Evolutionary conservation across 2,797 vertebrate species (phyloP), one percentile per base, ranked within the genome.

Genomic region (Rhadinocentrus ornatus): DNA sequence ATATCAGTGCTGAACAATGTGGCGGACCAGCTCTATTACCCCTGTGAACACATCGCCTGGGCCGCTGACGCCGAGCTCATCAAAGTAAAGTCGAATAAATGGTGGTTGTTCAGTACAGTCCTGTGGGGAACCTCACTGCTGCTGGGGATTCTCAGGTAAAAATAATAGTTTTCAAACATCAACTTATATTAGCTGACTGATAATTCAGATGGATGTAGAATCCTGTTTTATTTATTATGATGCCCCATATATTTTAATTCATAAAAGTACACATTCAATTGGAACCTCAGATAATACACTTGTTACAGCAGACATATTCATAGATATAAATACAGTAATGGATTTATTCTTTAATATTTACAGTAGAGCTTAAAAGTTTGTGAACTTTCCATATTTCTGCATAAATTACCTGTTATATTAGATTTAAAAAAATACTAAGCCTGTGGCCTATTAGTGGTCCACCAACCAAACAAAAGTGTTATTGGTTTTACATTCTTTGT

Each of bases 41-140:
- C 98, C 3, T 98, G 97, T 18, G 98, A 99, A 65, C 98, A 99
- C 56, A 0, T 99, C 0, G 98, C 98, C 6, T 99, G 98, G 98
- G 98, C 98, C 0, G 97, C 97, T 0, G 96, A 98, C 0, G 84
- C 94, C 1, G 84, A 93, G 61, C 86, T 99, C 65, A 83, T 98
- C 75, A 90, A 27, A 0, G 76, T 82, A 20, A 83, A 91, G 70
- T 94, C 97, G 6, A 92, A 89, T 32, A 88, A 75, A 48, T 99
- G 98, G 97, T 99, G 97, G 97, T 78, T 92, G 0, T 62, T 96
- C 58, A 96, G 97, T 88, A 96, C 91, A 0, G 72, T 66, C n/a
- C 87, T 98, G 37, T 99, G 98, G 98, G 95, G 92, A 22, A 65
- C 90, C 8, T 97, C 97, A 0, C 93, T 99, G 79, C 84, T 97